These are phyloP conservation scores for Chloroceryle aenea DNA, from an alignment of 2,113 vertebrate genomes.

Conservation along the genomic window DNA sequence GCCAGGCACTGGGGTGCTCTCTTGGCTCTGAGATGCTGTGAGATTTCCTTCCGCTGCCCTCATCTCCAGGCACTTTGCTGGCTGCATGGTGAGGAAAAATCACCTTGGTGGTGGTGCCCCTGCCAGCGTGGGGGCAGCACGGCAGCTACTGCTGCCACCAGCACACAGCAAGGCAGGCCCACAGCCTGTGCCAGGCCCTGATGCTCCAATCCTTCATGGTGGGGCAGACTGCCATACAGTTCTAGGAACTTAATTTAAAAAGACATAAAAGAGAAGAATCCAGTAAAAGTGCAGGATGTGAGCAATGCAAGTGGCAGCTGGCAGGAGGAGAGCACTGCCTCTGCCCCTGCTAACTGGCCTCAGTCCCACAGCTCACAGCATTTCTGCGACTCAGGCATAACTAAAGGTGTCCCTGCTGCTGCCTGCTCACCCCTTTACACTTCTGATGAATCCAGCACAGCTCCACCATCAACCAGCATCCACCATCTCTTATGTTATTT, in stretches of 20 bases:
- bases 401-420: neutral
- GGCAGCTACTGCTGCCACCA: neutral
- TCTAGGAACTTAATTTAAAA: slow-evolving; percentile 31
- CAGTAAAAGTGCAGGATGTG: slow-evolving; percentile 15
- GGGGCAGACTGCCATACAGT: neutral
- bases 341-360: neutral
- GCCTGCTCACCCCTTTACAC: neutral
- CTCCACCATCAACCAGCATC: neutral
- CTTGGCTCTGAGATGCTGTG: neutral
- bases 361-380: neutral
- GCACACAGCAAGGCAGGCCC: neutral
- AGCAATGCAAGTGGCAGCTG: neutral
- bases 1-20: neutral
- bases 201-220: neutral
- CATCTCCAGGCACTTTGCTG: neutral
- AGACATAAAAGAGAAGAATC: neutral
- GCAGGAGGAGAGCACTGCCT: neutral
- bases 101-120: neutral
- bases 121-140: neutral
- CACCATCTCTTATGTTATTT: neutral
- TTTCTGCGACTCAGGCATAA: neutral
- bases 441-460: neutral
- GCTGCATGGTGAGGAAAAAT: neutral
- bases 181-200: neutral
- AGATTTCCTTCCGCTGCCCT: neutral